phyloP scores from a whole-genome alignment of 1,140 invertebrate species.

The Ephestia elutella region DNA sequence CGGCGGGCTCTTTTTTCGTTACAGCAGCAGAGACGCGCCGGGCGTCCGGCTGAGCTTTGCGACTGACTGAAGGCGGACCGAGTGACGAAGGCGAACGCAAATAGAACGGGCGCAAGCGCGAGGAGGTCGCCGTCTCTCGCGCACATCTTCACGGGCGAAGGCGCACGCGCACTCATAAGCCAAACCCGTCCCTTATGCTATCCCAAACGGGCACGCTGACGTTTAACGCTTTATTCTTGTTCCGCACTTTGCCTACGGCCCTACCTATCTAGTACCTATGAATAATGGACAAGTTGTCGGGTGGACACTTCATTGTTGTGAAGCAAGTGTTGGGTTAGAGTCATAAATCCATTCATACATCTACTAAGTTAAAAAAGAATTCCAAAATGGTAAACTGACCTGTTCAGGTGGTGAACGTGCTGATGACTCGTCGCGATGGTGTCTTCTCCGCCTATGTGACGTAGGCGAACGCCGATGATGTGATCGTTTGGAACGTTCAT shows the following conservation, averaged over 20 bases:
- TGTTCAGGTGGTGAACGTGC: slow-evolving; percentile 70
- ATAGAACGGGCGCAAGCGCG: slow-evolving; percentile 70
- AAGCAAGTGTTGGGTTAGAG: slow-evolving; percentile 48
- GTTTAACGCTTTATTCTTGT: slow-evolving; percentile 60
- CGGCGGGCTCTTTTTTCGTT: slow-evolving; percentile 47
- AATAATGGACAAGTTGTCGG: slow-evolving; percentile 46
- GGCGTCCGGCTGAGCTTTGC: slow-evolving; percentile 66
- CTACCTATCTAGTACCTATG: slow-evolving; percentile 27
- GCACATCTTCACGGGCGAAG: slow-evolving; percentile 69
- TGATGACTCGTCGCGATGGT: slow-evolving; percentile 75
- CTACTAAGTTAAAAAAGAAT: slow-evolving; percentile 39
- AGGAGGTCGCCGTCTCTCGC: slow-evolving; percentile 70
- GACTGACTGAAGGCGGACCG: slow-evolving; percentile 68
- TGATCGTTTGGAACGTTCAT: slow-evolving; percentile 78
- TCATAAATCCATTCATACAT: slow-evolving; percentile 43
- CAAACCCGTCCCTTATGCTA: slow-evolving; percentile 63
- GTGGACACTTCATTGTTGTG: slow-evolving; percentile 52
- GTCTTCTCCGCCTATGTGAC: slow-evolving; percentile 75
- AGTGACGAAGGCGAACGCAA: slow-evolving; percentile 69
- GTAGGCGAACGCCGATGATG: slow-evolving; percentile 77
- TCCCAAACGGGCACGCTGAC: slow-evolving; percentile 54
- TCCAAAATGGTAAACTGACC: slow-evolving; percentile 57
- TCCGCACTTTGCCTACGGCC: slow-evolving; percentile 48
- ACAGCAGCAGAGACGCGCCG: slow-evolving; percentile 56
- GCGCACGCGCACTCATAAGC: slow-evolving; percentile 64